These are phyloP conservation scores for Uloborus plumipes DNA, from an alignment of 2,888 invertebrate genomes.

Conservation along the genomic window DNA sequence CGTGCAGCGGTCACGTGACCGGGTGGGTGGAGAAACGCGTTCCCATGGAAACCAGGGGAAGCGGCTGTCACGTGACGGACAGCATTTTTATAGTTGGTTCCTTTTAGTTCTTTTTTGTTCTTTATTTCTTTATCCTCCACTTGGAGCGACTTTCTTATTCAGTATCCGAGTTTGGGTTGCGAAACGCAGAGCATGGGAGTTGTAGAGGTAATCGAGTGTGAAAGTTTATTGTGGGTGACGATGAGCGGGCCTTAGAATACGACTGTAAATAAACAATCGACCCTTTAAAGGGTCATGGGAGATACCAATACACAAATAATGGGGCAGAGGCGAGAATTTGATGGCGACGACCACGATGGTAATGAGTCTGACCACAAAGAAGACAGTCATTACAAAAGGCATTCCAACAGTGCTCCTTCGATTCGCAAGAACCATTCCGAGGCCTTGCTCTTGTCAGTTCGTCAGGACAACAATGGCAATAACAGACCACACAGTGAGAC, in stretches of 20 bases:
- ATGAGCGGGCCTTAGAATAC: too few species aligned
- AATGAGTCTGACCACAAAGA: background rate
- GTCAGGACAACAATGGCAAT: slow-evolving; percentile 8
- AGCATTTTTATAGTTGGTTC: slow-evolving; percentile 37
- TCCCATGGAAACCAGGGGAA: slow-evolving; percentile 49
- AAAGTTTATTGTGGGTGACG: too few species aligned
- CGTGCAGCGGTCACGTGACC: slow-evolving; percentile 58
- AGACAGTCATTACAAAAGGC: background rate
- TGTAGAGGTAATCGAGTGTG: too few species aligned
- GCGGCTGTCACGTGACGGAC: slow-evolving; percentile 58
- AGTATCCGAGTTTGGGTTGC: slow-evolving; percentile 30
- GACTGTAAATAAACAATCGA: too few species aligned
- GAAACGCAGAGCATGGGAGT: background rate
- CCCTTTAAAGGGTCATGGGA: slow-evolving; percentile 35
- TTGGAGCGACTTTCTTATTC: slow-evolving; percentile 45
- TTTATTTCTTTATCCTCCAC: slow-evolving; percentile 26
- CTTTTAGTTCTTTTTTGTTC: slow-evolving; percentile 9
- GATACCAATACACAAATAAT: slow-evolving; percentile 34
- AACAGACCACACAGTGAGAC: slow-evolving; percentile 44
- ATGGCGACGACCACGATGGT: slow-evolving; percentile 22
- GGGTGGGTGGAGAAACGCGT: slow-evolving; percentile 57
- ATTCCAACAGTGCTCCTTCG: background rate
- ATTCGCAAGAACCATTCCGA: slow-evolving; percentile 50
- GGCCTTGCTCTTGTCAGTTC: slow-evolving; percentile 11
- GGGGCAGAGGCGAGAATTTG: slow-evolving; percentile 53